Percentiles rank a stretch among this genome's conserved stretches.
Evolutionary conservation across 2,888 invertebrate species (phyloP).

Genomic region (Junonia oenone): DNA sequence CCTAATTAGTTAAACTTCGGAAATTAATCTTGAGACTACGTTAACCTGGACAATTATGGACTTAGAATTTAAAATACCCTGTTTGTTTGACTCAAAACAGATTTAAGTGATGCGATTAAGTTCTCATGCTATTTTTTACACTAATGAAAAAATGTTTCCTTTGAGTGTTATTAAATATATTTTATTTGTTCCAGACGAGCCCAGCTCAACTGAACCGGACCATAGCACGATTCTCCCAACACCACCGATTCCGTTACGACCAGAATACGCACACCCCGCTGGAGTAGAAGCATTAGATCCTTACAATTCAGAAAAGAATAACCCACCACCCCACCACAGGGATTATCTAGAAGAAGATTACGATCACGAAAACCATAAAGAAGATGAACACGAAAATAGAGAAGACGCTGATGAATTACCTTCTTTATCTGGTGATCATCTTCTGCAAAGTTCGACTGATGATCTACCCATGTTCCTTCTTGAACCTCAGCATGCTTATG

Average conservation of each 20-base stretch:
- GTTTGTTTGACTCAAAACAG: background rate
- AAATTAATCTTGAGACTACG: no score
- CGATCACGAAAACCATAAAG: slow-evolving; percentile 66
- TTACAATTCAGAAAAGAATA: slow-evolving; percentile 68
- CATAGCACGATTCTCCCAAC: slow-evolving; percentile 52
- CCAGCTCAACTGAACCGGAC: slow-evolving; percentile 59
- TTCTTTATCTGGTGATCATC: slow-evolving; percentile 67
- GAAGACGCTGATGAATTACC: slow-evolving; percentile 73
- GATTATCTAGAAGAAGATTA: slow-evolving; percentile 74
- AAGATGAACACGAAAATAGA: slow-evolving; percentile 67
- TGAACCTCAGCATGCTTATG: slow-evolving; percentile 93
- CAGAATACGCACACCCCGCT: slow-evolving; percentile 71
- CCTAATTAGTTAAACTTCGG: background rate
- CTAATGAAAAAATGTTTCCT: no score
- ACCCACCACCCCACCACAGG: slow-evolving; percentile 56
- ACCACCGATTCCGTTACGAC: slow-evolving; percentile 61
- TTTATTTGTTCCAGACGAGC: slow-evolving; percentile 57
- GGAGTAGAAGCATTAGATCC: slow-evolving; percentile 71
- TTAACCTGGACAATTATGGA: background rate
- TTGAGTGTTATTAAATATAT: background rate
- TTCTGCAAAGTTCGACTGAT: slow-evolving; percentile 80
- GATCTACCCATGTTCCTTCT: slow-evolving; percentile 91
- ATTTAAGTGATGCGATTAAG: no score
- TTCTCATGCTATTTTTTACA: no score
- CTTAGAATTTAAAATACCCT: background rate